phyloP scores from a whole-genome alignment of 92 coral and sea anemone species.

The Epizoanthus scotinus region DNA sequence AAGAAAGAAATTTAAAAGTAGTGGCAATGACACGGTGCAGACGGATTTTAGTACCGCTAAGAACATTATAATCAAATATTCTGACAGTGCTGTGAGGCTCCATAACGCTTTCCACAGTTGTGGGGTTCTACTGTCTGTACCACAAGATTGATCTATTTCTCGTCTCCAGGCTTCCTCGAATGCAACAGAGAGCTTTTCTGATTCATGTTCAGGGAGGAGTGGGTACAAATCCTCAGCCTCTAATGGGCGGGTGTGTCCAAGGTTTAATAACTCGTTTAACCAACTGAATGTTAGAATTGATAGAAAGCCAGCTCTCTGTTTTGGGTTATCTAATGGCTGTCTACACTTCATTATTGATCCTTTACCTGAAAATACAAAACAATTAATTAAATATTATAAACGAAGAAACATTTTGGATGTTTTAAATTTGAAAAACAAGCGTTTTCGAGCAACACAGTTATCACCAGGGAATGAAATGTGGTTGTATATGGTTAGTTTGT shows the following conservation, averaged over 20 bases:
- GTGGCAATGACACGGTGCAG: neutral
- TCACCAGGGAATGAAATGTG: no score
- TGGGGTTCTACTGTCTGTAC: neutral
- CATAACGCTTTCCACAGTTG: slow-evolving; percentile 4
- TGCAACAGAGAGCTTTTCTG: no score
- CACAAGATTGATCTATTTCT: neutral
- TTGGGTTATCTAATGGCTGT: slow-evolving; percentile 4
- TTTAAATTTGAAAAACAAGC: no score
- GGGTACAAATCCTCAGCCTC: no score
- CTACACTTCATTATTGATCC: neutral
- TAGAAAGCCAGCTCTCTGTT: slow-evolving; percentile 2
- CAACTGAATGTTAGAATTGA: no score
- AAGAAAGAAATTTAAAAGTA: neutral
- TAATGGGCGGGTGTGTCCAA: slow-evolving; percentile 11
- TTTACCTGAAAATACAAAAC: no score
- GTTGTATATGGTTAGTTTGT: no score
- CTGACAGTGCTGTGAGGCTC: neutral
- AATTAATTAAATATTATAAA: no score
- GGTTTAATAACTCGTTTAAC: slow-evolving; percentile 18
- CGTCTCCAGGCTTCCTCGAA: neutral
- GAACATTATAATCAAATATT: neutral
- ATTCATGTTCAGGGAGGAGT: no score
- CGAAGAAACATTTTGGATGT: no score
- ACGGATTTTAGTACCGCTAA: neutral
- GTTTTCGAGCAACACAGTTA: no score